These are phyloP conservation scores for Sycobia sp. DNA, from an alignment of 1,140 invertebrate species.

Conservation along the genomic window DNA sequence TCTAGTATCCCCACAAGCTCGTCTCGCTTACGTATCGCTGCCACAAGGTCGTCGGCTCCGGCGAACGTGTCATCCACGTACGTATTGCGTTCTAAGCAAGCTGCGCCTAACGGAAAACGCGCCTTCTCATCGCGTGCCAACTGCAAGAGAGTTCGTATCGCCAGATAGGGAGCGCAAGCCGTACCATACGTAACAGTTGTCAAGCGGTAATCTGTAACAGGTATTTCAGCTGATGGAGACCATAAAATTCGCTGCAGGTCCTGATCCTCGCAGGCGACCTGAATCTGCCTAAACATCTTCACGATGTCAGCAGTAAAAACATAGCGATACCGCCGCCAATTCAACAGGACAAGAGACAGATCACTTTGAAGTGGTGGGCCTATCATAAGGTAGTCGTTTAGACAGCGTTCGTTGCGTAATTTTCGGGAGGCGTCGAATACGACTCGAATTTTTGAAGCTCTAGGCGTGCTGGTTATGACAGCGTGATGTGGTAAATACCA, in stretches of 20 bases:
- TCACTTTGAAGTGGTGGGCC: neutral
- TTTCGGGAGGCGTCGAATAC: constrained; percentile 33
- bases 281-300: constrained; percentile 42
- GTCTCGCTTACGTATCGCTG: neutral
- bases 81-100: too few relatives aligned
- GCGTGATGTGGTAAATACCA: constrained; percentile 33
- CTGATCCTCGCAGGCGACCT: too few relatives aligned
- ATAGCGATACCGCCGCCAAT: constrained; percentile 5
- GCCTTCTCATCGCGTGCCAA: too few relatives aligned
- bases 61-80: constrained; percentile 15
- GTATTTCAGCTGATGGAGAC: too few relatives aligned
- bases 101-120: too few relatives aligned
- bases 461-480: neutral
- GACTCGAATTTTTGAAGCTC: constrained; percentile 19
- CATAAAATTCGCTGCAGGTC: too few relatives aligned
- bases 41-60: neutral
- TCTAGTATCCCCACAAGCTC: neutral
- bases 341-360: neutral
- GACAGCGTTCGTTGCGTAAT: neutral
- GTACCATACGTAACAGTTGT: too few relatives aligned
- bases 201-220: too few relatives aligned
- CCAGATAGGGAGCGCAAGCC: too few relatives aligned
- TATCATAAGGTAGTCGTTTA: constrained; percentile 14
- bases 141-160: too few relatives aligned
- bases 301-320: constrained; percentile 28